Base-by-base conservation (phyloP, 35 echinoderm and acorn worm genomes). In the Heliocidaris tuberculata region DNA sequence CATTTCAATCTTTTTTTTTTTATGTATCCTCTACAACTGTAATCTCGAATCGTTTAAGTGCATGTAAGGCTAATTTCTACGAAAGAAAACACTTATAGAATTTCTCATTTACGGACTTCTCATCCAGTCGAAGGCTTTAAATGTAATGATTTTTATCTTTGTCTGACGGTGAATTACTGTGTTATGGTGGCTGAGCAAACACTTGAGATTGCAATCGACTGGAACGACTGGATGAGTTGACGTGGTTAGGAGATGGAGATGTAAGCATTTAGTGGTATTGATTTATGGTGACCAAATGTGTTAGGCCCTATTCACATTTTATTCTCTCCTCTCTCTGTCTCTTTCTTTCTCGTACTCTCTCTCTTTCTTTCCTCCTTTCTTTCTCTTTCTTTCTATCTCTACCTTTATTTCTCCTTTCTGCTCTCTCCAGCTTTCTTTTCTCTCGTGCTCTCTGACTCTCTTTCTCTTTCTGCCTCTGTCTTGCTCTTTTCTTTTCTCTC, bases 181-280 rank as follows among this genome's bases (percentile, higher is more conserved):
- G 87, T 31, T 89, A 30, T 15, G 32, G 31, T 19, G 19, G 5
- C 31, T 13, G 31, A 48, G 87, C 15, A 89, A 89, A 32, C 87
- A 89, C 87, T 89, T 48, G 19, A 89, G 87, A 35, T 31, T 42
- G 17, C 87, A 78, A 48, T 48, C 9, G 47, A 48, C 87, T 32
- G 87, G 19, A 89, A 31, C 9, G 87, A 6, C 16, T 48, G 32
- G 6, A 48, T 17, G 87, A 48, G 31, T 30, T 32, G 47, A 31
- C 4, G 87, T 89, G 70, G 70, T 42, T 48, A 47, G 13, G 31
- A 89, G 19, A 89, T 89, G 16, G 87, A 89, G 87, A 89, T 89
- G 87, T 89, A 42, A 48, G 31, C 32, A 89, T 89, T 89, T 89
- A 89, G 87, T 48, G 47, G 31, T 47, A 89, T 89, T 89, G 87